Base-by-base conservation (phyloP, 2,888 invertebrate species). In the Dasypolia templi region DNA sequence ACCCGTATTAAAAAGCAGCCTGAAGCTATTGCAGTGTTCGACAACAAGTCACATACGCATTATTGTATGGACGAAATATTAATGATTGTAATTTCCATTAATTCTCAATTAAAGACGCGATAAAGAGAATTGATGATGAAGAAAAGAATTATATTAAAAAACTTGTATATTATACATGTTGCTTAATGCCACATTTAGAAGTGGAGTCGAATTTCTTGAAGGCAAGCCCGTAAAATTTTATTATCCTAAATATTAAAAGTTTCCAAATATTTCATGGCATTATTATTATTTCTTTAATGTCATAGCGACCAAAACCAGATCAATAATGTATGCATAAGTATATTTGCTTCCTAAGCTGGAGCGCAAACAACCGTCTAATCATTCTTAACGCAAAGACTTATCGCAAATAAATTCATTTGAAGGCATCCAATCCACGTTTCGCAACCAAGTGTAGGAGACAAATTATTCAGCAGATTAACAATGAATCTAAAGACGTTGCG, bases 391-490 rank as follows among this genome's bases (percentile, higher is more conserved):
- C 65, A 46, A 51, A 69, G 53, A 76, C 72, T 79, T 59, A 83
- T 70, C 59, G 71, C 77, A 73, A 88, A 84, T 81, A 79, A 77
- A 81, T 81, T 74, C 61, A 76, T 61, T 66, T 71, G 67, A 81
- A 77, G 74, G 68, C 78, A 79, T 71, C 79, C 64, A 82, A 78
- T 79, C 65, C 74, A 77, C 51, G 75, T 90, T 86, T 85, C 85
- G 82, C 84, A 91, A 90, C 77, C 73, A 76, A 86, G 90, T 91
- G 93, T 93, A 93, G 93, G 93, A 93, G 94, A 93, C 90, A 91
- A 93, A 93, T 93, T 93, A 92, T 93, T 89, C 90, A 82, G 72
- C 84, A 90, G 89, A 93, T 93, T 92, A 92, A 88, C 90, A 90
- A 92, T 91, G 91, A 91, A 91, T 92, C 87, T 90, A 89, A 89